phyloP scores from a whole-genome alignment of 2,113 vertebrate species.

The Sphaerodactylus townsendi region DNA sequence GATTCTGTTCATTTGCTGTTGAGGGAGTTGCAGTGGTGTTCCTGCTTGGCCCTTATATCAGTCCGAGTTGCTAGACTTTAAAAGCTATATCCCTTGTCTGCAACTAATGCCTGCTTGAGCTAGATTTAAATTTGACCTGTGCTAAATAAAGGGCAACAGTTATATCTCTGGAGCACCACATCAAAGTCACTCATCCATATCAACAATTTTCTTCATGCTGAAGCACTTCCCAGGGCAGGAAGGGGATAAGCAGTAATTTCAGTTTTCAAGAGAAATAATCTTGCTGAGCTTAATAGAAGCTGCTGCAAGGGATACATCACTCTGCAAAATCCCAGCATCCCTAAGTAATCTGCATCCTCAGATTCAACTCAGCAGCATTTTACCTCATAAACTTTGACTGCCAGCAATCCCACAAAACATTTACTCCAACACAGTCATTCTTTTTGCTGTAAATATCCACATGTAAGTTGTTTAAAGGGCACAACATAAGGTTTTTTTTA shows the following conservation, averaged over 20 bases:
- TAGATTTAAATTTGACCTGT: rapidly evolving
- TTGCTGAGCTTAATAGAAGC: neutral
- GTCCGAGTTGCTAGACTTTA: constrained; percentile 7
- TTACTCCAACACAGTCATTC: neutral
- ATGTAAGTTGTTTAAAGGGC: neutral
- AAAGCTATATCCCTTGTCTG: constrained; percentile 27
- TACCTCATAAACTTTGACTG: neutral
- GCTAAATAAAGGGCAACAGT: neutral
- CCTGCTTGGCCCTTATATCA: neutral
- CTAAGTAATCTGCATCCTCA: neutral
- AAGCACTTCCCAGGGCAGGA: neutral
- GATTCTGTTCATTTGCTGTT: neutral
- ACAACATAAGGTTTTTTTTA: neutral
- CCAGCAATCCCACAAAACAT: neutral
- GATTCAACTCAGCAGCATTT: constrained; percentile 26
- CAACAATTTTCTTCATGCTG: constrained; percentile 1
- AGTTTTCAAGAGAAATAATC: constrained; percentile 18
- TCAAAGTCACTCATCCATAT: neutral
- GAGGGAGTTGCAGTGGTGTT: neutral
- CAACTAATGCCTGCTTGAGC: neutral
- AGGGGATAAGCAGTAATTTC: neutral
- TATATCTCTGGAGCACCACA: neutral
- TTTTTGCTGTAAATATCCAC: neutral
- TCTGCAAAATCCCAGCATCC: constrained; percentile 13
- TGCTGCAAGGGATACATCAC: neutral